Evolutionary conservation across 1,140 invertebrate genomes (phyloP), one percentile per base, ranked within the genome.

Genomic region (Dysdera silvatica): DNA sequence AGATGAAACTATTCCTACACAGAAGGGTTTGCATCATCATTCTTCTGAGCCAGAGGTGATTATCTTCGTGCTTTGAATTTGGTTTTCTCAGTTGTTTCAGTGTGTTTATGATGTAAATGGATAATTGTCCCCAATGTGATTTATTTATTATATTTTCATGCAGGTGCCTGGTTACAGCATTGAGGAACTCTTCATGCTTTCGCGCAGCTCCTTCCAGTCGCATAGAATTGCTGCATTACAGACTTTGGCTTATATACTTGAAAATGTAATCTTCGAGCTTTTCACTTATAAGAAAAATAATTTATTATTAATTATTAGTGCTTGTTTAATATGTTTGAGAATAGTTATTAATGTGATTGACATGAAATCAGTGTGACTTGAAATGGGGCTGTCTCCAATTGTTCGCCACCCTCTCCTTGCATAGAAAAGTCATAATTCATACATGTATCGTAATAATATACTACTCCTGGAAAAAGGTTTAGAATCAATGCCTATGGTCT

Each of bases 11-110:
- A 80, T 76, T 72, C 76, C 77, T 71, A 77, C 82, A 20, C 81
- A 82, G 31, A 72, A 82, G 55, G 85, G 84, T 47, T 78, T 96
- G 6, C 90, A 92, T 78, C 88, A 95, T 76, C 92, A 96, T 75
- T 91, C 91, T 2, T 86, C 91, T 69, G 91, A 96, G 76, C 87
- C 89, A 24, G 86, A 91, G 69, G 81, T 91, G 70, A 86, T 35
- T 48, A 33, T 18, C 18, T n/a, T 24, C 33, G 16, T 35, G 23
- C 45, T 12, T 8, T 18, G 48, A 3, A 4, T 31, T 51, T 51
- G 10, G 16, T 28, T 53, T 33, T 53, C 20, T 20, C 37, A 3
- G 7, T 35, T 54, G 6, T 7, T 20, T 54, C 0, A 20, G 2
- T 33, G 8, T 58, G 18, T 48, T 18, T 24, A 35, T 18, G 33